A percentile compares a stretch with the other conserved stretches of the same genome.
Evolutionary conservation across 2,888 invertebrate genomes (phyloP).

Genomic region (Cremastinae sp.): DNA sequence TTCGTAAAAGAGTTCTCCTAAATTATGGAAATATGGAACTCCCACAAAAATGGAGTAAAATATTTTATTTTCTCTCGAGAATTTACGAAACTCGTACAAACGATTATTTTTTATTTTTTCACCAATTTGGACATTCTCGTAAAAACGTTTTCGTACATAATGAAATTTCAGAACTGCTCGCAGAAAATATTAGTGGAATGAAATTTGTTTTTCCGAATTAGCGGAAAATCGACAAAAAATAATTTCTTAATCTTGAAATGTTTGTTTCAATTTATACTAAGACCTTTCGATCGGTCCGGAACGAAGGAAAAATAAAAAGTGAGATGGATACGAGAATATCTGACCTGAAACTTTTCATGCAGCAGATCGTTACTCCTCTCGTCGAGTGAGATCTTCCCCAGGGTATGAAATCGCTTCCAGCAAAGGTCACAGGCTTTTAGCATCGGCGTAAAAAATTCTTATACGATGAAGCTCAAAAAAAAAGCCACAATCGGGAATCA

Average conservation of each 20-base stretch:
- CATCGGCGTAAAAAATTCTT: constrained; percentile 11
- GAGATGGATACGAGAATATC: constrained; percentile 49
- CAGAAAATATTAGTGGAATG: too few species aligned
- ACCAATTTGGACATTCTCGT: not conserved
- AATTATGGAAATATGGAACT: too few species aligned
- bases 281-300: not conserved
- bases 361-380: constrained; percentile 48
- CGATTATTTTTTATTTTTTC: not conserved
- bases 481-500: not conserved
- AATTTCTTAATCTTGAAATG: too few species aligned
- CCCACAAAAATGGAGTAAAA: too few species aligned
- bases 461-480: not conserved
- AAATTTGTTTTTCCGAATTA: too few species aligned
- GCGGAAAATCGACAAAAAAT: too few species aligned
- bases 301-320: constrained; percentile 3
- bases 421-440: constrained; percentile 46
- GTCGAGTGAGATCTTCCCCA: constrained; percentile 29
- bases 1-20: too few species aligned
- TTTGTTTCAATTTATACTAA: not conserved
- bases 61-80: too few species aligned
- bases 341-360: constrained; percentile 57
- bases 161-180: too few species aligned
- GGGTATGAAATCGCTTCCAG: constrained; percentile 46
- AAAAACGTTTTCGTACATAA: too few species aligned
- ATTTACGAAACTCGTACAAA: too few species aligned